These are phyloP conservation scores for Glareola pratincola DNA, from an alignment of 2,113 vertebrate species.

Conservation along the genomic window DNA sequence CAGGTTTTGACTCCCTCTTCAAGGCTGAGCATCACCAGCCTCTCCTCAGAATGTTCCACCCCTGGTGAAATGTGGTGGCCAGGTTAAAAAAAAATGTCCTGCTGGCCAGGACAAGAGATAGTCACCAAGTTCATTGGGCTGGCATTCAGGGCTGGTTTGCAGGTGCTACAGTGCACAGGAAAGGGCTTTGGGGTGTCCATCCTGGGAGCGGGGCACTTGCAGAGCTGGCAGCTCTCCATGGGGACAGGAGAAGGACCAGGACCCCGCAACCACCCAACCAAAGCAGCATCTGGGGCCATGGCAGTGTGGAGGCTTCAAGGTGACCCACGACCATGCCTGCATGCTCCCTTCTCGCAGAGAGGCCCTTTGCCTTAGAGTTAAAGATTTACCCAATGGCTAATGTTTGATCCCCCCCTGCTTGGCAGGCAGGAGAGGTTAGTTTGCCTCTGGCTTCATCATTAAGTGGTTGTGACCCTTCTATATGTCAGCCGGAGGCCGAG, in stretches of 20 bases:
- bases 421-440: not conserved
- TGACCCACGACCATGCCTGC: not conserved
- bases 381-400: not conserved
- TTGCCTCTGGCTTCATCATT: not conserved
- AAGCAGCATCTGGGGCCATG: not conserved
- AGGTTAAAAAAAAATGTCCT: not conserved
- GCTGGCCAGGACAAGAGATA: not conserved
- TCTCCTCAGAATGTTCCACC: not conserved
- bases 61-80: fast-evolving
- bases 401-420: conserved; percentile 1
- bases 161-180: not conserved
- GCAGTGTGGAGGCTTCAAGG: not conserved
- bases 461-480: not conserved
- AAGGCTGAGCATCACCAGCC: not conserved
- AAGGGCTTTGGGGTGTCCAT: not conserved
- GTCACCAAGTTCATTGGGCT: fast-evolving
- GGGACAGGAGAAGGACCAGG: not conserved
- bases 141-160: fast-evolving
- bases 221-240: not conserved
- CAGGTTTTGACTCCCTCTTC: not conserved
- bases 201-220: not conserved
- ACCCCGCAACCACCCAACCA: fast-evolving
- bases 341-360: not conserved
- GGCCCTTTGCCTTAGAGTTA: not conserved
- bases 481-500: not conserved